These are phyloP conservation scores for Philotrypesis tridentata DNA, from an alignment of 1,140 invertebrate genomes.

Conservation along the genomic window DNA sequence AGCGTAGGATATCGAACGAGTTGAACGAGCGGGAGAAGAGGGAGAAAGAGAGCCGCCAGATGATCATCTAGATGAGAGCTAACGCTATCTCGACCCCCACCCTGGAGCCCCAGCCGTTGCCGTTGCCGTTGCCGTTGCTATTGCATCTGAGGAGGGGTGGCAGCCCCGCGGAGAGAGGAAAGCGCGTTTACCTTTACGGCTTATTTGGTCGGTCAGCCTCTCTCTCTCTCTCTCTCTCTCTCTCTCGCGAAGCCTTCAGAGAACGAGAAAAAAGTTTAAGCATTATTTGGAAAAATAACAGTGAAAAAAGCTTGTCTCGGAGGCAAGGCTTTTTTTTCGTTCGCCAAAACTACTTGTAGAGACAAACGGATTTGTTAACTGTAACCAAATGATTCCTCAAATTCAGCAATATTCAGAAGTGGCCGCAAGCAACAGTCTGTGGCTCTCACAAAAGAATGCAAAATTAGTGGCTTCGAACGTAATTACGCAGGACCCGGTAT, in stretches of 20 bases:
- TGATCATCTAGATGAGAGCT: constrained; percentile 67
- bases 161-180: not conserved
- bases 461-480: not conserved
- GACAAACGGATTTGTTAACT: too few species aligned
- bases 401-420: too few species aligned
- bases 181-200: constrained; percentile 29
- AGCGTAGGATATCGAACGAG: not conserved
- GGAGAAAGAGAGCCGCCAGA: constrained; percentile 57
- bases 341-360: too few species aligned
- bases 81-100: constrained; percentile 27
- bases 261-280: not conserved
- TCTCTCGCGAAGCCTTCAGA: too few species aligned
- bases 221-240: too few species aligned
- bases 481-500: not conserved
- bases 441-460: not conserved
- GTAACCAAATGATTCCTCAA: not conserved
- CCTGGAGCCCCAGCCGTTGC: constrained; percentile 12
- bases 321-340: too few species aligned
- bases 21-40: constrained; percentile 21
- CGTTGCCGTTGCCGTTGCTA: not conserved
- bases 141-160: not conserved
- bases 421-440: too few species aligned
- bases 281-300: too few species aligned
- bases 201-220: not conserved
- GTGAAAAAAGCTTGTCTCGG: too few species aligned